phyloP scores from a whole-genome alignment of 2,113 vertebrate species.

The Phrynosoma platyrhinos region DNA sequence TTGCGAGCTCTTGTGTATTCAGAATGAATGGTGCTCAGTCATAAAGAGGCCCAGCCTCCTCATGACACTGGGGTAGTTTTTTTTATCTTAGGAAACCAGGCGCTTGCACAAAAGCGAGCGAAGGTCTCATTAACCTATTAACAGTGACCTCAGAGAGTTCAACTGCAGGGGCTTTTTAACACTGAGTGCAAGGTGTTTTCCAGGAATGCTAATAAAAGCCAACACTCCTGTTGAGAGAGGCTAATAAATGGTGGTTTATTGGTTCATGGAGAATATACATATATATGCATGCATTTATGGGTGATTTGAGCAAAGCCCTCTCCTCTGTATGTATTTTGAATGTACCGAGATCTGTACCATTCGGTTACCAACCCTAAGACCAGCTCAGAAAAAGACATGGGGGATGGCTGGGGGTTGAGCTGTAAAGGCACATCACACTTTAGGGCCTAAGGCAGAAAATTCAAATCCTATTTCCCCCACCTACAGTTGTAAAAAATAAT shows the following conservation, averaged over 20 bases:
- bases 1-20: slow-evolving; percentile 81
- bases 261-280: fast-evolving
- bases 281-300: neutral
- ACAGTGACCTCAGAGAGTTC: slow-evolving; percentile 63
- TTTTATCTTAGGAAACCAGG: slow-evolving; percentile 84
- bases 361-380: neutral
- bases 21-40: slow-evolving; percentile 81
- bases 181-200: slow-evolving; percentile 35
- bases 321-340: neutral
- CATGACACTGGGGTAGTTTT: slow-evolving; percentile 60
- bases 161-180: slow-evolving; percentile 49
- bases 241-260: neutral
- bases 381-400: neutral
- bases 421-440: neutral
- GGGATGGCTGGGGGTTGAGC: too few species aligned
- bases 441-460: neutral
- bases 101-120: slow-evolving; percentile 62
- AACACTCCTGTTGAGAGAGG: fast-evolving
- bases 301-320: neutral
- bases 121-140: slow-evolving; percentile 75
- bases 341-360: neutral
- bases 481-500: neutral
- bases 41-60: slow-evolving; percentile 76
- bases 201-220: slow-evolving; percentile 42
- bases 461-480: too few species aligned